Conservation (phyloP, 2,888 invertebrate species). For the Campaea margaritaria region DNA sequence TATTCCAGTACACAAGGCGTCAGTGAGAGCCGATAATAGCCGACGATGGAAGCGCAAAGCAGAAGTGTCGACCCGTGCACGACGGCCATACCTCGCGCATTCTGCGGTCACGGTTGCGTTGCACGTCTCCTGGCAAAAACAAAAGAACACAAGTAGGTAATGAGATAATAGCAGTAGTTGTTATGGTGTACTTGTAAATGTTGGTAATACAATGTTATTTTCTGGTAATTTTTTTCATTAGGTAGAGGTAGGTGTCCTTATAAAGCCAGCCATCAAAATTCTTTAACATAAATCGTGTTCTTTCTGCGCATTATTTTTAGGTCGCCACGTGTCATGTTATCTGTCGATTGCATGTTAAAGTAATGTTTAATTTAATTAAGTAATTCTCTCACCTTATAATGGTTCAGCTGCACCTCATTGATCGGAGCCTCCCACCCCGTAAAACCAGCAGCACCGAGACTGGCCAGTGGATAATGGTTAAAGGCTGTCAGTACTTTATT, state of each 20-base stretch:
- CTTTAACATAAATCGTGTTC: too few species aligned
- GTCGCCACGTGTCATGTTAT: too few species aligned
- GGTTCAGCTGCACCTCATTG: slow-evolving; percentile 87
- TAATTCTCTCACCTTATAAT: slow-evolving; percentile 82
- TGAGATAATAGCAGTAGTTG: too few species aligned
- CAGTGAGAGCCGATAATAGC: slow-evolving; percentile 61
- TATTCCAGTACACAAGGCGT: slow-evolving; percentile 58
- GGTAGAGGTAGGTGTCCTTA: too few species aligned
- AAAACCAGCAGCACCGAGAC: slow-evolving; percentile 82
- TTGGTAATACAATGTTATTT: too few species aligned
- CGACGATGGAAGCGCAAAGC: slow-evolving; percentile 65
- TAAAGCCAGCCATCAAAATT: too few species aligned
- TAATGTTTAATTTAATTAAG: not conserved
- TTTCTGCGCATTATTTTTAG: too few species aligned
- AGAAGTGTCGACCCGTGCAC: slow-evolving; percentile 67
- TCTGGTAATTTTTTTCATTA: too few species aligned
- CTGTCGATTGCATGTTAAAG: not conserved
- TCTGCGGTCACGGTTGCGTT: slow-evolving; percentile 75
- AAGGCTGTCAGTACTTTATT: slow-evolving; percentile 88
- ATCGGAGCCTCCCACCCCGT: slow-evolving; percentile 85
- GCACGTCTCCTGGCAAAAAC: slow-evolving; percentile 71
- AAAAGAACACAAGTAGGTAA: slow-evolving; percentile 6
- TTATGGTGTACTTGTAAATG: too few species aligned
- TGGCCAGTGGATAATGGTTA: slow-evolving; percentile 90
- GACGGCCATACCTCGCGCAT: slow-evolving; percentile 67